Evolutionary conservation across 2,797 vertebrate genomes (phyloP), one percentile per base, ranked within the genome.

Genomic region (Characodon lateralis): DNA sequence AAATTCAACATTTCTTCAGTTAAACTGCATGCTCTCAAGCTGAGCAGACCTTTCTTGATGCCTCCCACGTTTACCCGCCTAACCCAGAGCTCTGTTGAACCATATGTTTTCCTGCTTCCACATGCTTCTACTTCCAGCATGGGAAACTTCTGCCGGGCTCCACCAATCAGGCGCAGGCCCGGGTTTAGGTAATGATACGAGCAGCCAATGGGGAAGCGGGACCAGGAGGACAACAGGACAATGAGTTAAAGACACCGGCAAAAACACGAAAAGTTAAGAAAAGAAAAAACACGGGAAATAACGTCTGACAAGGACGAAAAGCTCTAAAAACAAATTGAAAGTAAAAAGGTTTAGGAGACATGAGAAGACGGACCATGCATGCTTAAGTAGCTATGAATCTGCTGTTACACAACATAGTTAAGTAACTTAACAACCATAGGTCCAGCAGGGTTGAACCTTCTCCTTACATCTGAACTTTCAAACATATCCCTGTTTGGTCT

Each of bases 381-480:
- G 18, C 59, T 41, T 35, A 39, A 71, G 63, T 18, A 65, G 31
- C 51, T 70, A 71, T 75, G 75, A 76, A 87, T 77, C 66, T 68
- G 26, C 73, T 80, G 89, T 94, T 94, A 94, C 89, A 93, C 92
- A 94, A 93, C 91, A 59, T 51, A 1, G 73, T 92, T 93, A 91
- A 93, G 90, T 91, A 92, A 93, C 91, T 87, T 78, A 50, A 70
- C 24, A 46, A 56, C 48, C 48, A 6, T 48, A 69, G 71, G 26
- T 77, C 70, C 69, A 22, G 1, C 59, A 14, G 9, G n/a, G 71
- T 28, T 26, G 48, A 72, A 73, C n/a, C 26, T 72, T 78, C 51
- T 14, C 1, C 5, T 43, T 55, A 76, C 24, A 61, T 78, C 18
- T 31, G 3, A 72, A 14, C 0, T 58, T 78, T 14, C 2, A 72